These are phyloP conservation scores for Eupeodes luniger DNA, from an alignment of 2,888 invertebrate genomes.

Conservation along the genomic window DNA sequence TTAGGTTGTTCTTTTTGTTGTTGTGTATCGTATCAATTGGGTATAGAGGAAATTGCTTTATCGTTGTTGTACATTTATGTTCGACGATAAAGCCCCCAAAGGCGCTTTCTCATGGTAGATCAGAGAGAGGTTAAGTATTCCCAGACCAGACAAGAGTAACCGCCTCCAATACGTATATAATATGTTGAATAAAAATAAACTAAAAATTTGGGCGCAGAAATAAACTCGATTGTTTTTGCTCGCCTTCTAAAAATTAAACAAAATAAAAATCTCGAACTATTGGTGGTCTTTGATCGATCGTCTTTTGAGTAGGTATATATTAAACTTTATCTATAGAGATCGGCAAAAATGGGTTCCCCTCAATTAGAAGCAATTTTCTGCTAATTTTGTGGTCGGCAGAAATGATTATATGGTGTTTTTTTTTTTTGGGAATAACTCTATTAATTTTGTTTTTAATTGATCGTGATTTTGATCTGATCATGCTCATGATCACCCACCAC, in stretches of 20 bases:
- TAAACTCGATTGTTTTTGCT: conserved; percentile 5
- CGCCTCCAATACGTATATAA: conserved; percentile 46
- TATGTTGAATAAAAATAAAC: too few species aligned
- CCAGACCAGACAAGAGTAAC: conserved; percentile 71
- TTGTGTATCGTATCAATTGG: neutral
- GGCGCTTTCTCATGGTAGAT: conserved; percentile 57
- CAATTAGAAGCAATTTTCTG: conserved; percentile 79
- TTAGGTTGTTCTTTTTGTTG: neutral
- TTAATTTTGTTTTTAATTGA: conserved; percentile 66
- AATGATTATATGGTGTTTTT: conserved; percentile 50
- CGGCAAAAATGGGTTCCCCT: conserved; percentile 44
- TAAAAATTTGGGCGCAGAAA: conserved; percentile 15
- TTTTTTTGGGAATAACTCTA: conserved; percentile 61
- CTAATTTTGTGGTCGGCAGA: conserved; percentile 79
- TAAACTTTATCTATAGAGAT: conserved; percentile 1
- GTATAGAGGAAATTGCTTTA: conserved; percentile 41
- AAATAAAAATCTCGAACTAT: conserved; percentile 42
- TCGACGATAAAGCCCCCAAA: conserved; percentile 30
- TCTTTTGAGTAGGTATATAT: neutral
- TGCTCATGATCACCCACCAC: neutral
- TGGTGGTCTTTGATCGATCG: conserved; percentile 50
- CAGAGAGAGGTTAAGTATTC: conserved; percentile 38
- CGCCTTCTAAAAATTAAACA: neutral
- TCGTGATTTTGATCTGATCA: neutral
- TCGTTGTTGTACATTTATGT: neutral